Percentiles rank a stretch among this genome's conserved stretches.
phyloP scores from a whole-genome alignment of 92 coral and sea anemone species.

The Epizoanthus illoricatus region DNA sequence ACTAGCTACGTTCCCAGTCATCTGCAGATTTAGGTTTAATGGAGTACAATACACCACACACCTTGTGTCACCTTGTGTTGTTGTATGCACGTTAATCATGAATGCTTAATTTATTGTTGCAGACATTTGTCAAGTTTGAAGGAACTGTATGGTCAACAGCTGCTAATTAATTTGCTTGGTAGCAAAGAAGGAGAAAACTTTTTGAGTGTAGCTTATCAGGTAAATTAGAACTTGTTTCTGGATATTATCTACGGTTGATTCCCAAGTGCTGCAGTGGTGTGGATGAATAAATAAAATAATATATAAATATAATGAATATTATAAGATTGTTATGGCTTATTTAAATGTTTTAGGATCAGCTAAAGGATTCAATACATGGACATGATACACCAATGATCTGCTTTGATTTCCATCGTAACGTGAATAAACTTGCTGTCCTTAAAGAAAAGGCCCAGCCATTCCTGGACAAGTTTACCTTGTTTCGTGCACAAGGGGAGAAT shows the following conservation, averaged over 20 bases:
- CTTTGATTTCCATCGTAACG: conserved; percentile 85
- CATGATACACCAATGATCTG: conserved; percentile 91
- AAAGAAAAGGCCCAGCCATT: conserved; percentile 86
- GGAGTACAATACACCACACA: too few species aligned
- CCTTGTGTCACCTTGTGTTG: too few species aligned
- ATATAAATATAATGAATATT: too few species aligned
- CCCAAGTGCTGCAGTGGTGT: too few species aligned
- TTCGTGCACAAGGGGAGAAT: conserved; percentile 67
- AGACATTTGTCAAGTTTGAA: conserved; percentile 84
- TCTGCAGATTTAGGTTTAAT: not conserved
- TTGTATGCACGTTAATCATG: too few species aligned
- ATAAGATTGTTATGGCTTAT: not conserved
- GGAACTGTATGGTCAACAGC: conserved; percentile 75
- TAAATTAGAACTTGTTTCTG: conserved; percentile 13
- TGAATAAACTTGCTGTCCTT: conserved; percentile 66
- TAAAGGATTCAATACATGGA: conserved; percentile 87
- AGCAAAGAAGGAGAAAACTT: conserved; percentile 90
- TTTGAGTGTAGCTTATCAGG: conserved; percentile 88
- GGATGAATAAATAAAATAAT: too few species aligned
- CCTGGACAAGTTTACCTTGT: conserved; percentile 65
- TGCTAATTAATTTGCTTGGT: conserved; percentile 86
- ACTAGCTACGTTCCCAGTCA: too few species aligned
- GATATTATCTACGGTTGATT: too few species aligned
- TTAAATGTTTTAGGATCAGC: conserved; percentile 66
- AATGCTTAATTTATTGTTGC: conserved; percentile 1